Conservation (phyloP, 2,113 vertebrate species). For the Bufo bufo region DNA sequence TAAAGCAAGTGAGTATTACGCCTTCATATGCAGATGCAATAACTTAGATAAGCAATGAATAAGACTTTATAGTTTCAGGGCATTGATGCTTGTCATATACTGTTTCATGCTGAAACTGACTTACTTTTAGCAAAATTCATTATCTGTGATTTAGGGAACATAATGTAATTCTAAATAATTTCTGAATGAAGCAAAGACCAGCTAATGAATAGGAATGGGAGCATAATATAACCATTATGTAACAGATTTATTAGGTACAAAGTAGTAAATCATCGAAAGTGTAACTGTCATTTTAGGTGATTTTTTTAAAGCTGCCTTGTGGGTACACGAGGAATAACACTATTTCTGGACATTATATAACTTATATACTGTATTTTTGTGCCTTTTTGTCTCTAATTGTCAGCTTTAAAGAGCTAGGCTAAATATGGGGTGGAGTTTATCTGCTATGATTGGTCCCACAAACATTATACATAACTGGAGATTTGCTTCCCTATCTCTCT, state of each 20-base stretch:
- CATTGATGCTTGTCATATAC: slow-evolving; percentile 14
- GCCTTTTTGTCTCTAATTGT: too few species aligned
- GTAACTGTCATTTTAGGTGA: too few species aligned
- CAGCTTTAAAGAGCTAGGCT: too few species aligned
- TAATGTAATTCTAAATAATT: neutral
- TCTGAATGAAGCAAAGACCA: neutral
- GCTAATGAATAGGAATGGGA: neutral
- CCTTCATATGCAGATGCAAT: slow-evolving; percentile 17
- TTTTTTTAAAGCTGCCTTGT: too few species aligned
- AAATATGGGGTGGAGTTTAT: too few species aligned
- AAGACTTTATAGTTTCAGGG: slow-evolving; percentile 7
- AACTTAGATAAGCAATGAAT: slow-evolving; percentile 20
- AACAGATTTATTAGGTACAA: neutral
- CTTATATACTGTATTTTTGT: too few species aligned
- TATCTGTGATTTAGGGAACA: slow-evolving; percentile 1
- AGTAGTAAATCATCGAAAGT: neutral
- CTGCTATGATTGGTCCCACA: too few species aligned
- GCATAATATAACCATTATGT: neutral
- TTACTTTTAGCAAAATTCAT: neutral
- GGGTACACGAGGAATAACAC: too few species aligned
- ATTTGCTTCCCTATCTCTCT: too few species aligned
- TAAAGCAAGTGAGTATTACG: slow-evolving; percentile 3
- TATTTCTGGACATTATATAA: too few species aligned
- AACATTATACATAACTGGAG: too few species aligned
- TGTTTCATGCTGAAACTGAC: neutral